Evolutionary conservation across 2,888 invertebrate genomes (phyloP).

Genomic region (Glaucopsyche alexis): DNA sequence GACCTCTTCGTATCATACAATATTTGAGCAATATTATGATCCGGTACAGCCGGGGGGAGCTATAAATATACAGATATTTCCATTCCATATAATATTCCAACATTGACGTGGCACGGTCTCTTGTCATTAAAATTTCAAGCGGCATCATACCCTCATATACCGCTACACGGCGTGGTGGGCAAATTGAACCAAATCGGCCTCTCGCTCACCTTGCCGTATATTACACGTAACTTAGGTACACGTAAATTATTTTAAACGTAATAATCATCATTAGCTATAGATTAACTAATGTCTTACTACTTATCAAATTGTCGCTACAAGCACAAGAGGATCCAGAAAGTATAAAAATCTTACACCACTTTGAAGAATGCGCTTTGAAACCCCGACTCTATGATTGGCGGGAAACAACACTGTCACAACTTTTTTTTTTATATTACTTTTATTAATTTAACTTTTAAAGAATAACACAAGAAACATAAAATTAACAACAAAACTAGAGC

Average conservation of each 20-base stretch:
- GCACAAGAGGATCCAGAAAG: too few relatives aligned
- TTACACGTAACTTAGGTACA: background rate
- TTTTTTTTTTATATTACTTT: too few relatives aligned
- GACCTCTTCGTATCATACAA: background rate
- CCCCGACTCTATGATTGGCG: background rate
- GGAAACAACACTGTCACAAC: background rate
- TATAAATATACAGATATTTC: slow-evolving; percentile 1
- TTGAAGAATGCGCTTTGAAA: too few relatives aligned
- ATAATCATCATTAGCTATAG: background rate
- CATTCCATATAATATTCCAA: slow-evolving; percentile 27
- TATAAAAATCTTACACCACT: too few relatives aligned
- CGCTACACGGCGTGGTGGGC: background rate
- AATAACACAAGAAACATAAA: too few relatives aligned
- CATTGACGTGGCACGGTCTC: slow-evolving; percentile 4
- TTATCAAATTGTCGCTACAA: too few relatives aligned
- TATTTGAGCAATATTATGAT: background rate
- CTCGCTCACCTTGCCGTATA: background rate
- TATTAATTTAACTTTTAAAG: too few relatives aligned
- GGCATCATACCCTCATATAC: slow-evolving; percentile 17
- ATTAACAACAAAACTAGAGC: too few relatives aligned
- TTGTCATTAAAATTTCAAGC: slow-evolving; percentile 27
- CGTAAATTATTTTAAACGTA: background rate
- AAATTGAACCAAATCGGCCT: slow-evolving; percentile 22
- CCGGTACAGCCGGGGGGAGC: background rate
- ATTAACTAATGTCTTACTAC: background rate